Evolutionary conservation across 2,113 vertebrate genomes (phyloP), one percentile per base, ranked within the genome.

Genomic region (Dasypus novemcinctus): DNA sequence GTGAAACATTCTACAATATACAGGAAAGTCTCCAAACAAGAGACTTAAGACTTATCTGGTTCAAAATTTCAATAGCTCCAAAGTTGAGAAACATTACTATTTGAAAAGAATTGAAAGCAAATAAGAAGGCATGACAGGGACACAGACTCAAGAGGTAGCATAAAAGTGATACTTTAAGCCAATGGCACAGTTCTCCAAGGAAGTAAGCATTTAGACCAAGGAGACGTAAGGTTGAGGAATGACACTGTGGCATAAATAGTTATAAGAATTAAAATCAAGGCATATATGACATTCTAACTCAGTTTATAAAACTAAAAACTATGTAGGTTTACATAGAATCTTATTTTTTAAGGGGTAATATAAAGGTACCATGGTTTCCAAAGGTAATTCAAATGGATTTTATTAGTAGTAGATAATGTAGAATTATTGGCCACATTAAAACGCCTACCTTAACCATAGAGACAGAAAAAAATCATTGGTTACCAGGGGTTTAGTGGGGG

Each of bases 221-320:
- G 25, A 38, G 61, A 90, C 46, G 81, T n/a, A 78, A 96, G 85
- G 59, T 71, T 93, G 64, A 93, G 72, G 82, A 85, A n/a, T 61
- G 7, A 66, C 31, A 76, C 41, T 36, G 43, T 90, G 59, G 12
- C 33, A 75, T 46, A 90, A 79, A 90, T 75, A 80, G 33, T 69
- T 81, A 83, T 3, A 36, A 83, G 74, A 52, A 21, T 91, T 94
- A 84, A 69, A 93, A 81, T 61, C 91, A 88, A 96, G 84, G 41
- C 8, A 72, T 15, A 86, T 2, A 21, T 83, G 80, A 87, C 72
- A 66, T 2, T 54, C 46, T 97, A 78, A 85, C 25, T 78, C 72
- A 80, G 18, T 84, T 92, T 43, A 57, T 41, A 66, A 94, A 88
- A 86, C 23, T 81, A 38, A 95, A 57, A 90, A 61, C 33, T 82